These are phyloP conservation scores for Temnothorax unifasciatus DNA, from an alignment of 2,888 invertebrate species.

Conservation along the genomic window DNA sequence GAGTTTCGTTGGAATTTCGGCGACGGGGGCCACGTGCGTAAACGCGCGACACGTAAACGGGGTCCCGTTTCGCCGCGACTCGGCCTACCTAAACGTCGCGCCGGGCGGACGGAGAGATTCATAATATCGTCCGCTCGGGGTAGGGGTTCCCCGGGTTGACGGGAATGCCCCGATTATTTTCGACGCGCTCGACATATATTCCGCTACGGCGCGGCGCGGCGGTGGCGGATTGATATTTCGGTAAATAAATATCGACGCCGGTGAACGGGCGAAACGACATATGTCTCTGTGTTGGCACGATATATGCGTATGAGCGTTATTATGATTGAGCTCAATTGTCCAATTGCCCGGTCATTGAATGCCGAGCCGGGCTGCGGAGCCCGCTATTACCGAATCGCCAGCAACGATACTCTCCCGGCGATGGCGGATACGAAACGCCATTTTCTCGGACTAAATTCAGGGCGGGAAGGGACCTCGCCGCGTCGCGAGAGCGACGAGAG, in stretches of 20 bases:
- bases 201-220: background rate
- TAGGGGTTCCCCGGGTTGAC: too few species aligned
- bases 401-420: constrained; percentile 70
- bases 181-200: constrained; percentile 17
- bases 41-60: background rate
- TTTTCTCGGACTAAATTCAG: constrained; percentile 69
- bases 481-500: constrained; percentile 46
- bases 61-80: background rate
- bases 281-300: constrained; percentile 58
- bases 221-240: constrained; percentile 7
- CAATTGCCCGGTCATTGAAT: constrained; percentile 86
- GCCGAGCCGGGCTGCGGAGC: constrained; percentile 71
- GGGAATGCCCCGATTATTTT: background rate
- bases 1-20: constrained; percentile 63
- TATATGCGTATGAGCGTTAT: constrained; percentile 79
- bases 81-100: background rate
- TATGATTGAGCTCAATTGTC: constrained; percentile 86
- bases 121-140: background rate
- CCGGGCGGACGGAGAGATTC: background rate
- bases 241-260: constrained; percentile 45
- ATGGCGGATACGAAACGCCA: constrained; percentile 59
- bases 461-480: background rate
- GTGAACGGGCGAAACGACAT: constrained; percentile 55
- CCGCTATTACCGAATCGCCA: constrained; percentile 79
- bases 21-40: constrained; percentile 60